Evolutionary conservation across 2,888 invertebrate genomes (phyloP).

Genomic region (Yponomeuta malinellus): DNA sequence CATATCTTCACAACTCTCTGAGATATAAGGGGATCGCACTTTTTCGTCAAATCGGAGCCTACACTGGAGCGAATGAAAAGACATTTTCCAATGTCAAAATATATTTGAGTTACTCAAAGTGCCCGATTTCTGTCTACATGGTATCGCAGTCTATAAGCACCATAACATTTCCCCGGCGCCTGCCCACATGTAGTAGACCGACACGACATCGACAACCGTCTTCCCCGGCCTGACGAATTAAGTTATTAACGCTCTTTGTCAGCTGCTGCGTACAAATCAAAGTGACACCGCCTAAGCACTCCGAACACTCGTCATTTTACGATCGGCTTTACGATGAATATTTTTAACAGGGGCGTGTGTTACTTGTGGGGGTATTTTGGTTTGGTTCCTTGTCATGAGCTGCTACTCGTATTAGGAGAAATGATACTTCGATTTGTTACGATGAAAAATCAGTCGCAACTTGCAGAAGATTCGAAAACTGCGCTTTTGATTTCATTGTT

Average conservation of each 20-base stretch:
- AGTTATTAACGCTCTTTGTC: constrained; percentile 69
- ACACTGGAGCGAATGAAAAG: no score
- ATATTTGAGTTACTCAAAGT: no score
- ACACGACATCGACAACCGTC: constrained; percentile 53
- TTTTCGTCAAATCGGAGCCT: no score
- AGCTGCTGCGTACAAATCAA: constrained; percentile 74
- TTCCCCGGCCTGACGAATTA: constrained; percentile 73
- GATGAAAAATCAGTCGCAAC: no score
- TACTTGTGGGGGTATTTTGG: background rate
- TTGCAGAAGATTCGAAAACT: no score
- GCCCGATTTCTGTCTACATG: background rate
- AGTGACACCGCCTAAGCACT: constrained; percentile 56
- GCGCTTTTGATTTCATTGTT: no score
- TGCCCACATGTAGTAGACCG: constrained; percentile 42
- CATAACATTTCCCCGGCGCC: constrained; percentile 54
- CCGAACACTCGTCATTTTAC: constrained; percentile 43
- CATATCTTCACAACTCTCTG: no score
- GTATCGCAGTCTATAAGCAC: constrained; percentile 17
- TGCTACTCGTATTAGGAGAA: background rate
- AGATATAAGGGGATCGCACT: no score
- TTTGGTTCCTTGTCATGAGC: background rate
- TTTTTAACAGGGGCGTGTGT: background rate
- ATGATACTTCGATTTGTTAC: no score
- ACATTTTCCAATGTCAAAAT: no score
- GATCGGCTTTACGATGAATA: background rate